Base-by-base conservation (phyloP, 2,113 vertebrate genomes). In the Lampris incognitus region DNA sequence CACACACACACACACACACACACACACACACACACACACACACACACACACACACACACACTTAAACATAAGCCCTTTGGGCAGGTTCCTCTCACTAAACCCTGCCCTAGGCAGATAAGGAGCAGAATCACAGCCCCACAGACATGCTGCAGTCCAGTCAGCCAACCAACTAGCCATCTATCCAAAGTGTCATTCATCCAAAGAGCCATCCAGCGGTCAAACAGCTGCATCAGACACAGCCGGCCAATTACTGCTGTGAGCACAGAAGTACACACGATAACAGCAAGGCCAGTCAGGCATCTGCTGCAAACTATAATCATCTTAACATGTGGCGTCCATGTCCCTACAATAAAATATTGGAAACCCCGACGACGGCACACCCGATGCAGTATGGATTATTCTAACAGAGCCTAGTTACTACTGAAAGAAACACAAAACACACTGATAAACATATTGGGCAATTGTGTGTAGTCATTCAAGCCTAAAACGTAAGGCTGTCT, bases 71-170 rank as follows among this genome's bases (percentile, higher is more conserved):
- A 24, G 24, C 24, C 24, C 24, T 24, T 24, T 24, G 24, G 24
- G 24, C 24, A 24, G 24, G 24, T 24, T 24, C 6, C 39, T 13
- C 13, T 56, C 50, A 68, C 59, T 75, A 66, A 87, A 86, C 63
- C 54, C 59, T 76, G 52, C 56, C 58, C 78, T 68, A 66, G 71
- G 72, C 68, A 74, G 67, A 85, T 70, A 69, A 81, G 60, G 79
- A 75, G 60, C 64, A 76, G 67, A 80, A 75, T 85, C 78, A 84
- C 68, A 83, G 68, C 24, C 76, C 62, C 9, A 76, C 4, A 9
- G 24, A 24, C 24, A 24, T 24, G 24, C 70, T 81, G 85, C 75
- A 60, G 82, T 79, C 59, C 63, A 70, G 57, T 52, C 69, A 79
- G 71, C 54, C 1, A 3, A 40, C 40, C 39, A 62, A 40, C 40